Evolutionary conservation across 1,140 invertebrate species (phyloP).

Genomic region (Arion vulgaris): DNA sequence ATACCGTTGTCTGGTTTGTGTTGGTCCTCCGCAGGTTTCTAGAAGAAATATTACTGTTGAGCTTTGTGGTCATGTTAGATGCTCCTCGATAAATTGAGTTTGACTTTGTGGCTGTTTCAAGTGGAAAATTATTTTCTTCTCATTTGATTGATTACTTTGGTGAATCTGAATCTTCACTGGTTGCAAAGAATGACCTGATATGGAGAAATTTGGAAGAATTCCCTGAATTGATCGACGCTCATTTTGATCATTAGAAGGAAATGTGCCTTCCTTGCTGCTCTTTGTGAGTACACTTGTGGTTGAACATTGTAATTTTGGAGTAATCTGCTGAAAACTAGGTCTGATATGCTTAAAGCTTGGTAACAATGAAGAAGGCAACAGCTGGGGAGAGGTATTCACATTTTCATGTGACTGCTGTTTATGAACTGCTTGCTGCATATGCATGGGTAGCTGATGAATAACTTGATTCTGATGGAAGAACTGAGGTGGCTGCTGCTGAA

Average conservation of each 20-base stretch:
- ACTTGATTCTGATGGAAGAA: background rate
- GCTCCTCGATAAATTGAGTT: background rate
- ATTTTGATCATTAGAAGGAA: background rate
- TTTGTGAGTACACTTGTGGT: too few relatives aligned
- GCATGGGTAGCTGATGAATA: background rate
- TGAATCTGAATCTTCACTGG: constrained; percentile 10
- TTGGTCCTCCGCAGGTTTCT: background rate
- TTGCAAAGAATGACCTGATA: background rate
- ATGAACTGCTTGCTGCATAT: background rate
- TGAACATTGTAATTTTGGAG: background rate
- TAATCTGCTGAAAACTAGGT: background rate
- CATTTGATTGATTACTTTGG: background rate
- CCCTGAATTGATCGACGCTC: background rate
- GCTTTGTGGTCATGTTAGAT: background rate
- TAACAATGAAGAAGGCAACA: background rate
- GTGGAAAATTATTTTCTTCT: constrained; percentile 4
- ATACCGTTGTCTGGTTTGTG: background rate
- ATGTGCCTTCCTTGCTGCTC: background rate
- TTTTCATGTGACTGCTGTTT: background rate
- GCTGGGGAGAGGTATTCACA: background rate
- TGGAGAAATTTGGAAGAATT: background rate
- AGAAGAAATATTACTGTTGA: background rate
- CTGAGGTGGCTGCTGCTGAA: background rate
- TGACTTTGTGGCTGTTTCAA: background rate
- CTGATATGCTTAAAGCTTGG: background rate